phyloP scores from a whole-genome alignment of 1,140 invertebrate genomes.

The Sinonovacula constricta region DNA sequence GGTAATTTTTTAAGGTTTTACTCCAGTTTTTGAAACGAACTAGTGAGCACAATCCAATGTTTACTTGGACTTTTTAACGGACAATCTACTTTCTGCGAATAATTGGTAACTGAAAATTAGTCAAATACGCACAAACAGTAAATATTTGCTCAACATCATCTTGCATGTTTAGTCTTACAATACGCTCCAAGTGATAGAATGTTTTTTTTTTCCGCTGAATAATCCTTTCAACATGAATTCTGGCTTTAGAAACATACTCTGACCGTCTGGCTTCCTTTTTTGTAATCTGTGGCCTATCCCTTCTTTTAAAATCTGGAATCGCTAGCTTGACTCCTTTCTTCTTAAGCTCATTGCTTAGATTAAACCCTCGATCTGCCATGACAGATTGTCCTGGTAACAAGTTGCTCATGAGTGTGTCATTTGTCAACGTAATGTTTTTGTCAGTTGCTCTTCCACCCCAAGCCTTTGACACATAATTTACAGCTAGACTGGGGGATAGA shows the following conservation, averaged over 20 bases:
- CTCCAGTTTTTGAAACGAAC: too few species aligned
- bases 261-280: too few species aligned
- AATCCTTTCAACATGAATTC: not conserved
- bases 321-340: not conserved
- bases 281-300: not conserved
- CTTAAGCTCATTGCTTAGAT: not conserved
- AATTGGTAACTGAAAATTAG: too few species aligned
- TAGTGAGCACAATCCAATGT: too few species aligned
- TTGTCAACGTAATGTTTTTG: not conserved
- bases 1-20: too few species aligned
- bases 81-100: too few species aligned
- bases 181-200: too few species aligned
- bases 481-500: not conserved
- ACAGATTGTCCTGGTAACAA: not conserved
- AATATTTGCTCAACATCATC: conserved; percentile 14
- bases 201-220: too few species aligned
- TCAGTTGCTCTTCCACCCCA: conserved; percentile 2
- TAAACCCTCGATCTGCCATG: not conserved
- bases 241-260: too few species aligned
- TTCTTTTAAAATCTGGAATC: not conserved
- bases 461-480: not conserved
- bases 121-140: too few species aligned
- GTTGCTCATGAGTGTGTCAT: not conserved
- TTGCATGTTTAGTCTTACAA: conserved; percentile 41
- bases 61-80: too few species aligned